Conservation (phyloP, 2,113 vertebrate species). For the Python bivittatus region DNA sequence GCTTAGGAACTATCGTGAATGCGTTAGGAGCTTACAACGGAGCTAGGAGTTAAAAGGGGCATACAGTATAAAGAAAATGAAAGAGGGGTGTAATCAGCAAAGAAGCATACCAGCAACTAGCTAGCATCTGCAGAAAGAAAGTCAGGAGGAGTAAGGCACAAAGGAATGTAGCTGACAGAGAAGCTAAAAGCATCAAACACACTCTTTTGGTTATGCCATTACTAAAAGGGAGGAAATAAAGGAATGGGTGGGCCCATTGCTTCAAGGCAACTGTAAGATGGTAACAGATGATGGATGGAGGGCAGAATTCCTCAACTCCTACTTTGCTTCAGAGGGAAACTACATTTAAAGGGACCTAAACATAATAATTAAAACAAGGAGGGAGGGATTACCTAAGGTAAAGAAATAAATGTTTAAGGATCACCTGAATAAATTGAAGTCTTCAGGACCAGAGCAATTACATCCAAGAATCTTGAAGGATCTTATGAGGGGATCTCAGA, state of each 20-base stretch:
- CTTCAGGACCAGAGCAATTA: not conserved
- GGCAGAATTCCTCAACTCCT: not conserved
- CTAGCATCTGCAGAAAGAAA: not conserved
- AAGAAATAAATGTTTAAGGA: not conserved
- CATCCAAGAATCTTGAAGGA: not conserved
- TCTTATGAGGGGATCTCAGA: not conserved
- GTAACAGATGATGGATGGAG: not conserved
- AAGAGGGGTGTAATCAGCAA: not conserved
- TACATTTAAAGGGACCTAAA: not conserved
- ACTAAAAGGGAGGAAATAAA: not conserved
- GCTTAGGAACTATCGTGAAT: not conserved
- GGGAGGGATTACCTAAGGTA: not conserved
- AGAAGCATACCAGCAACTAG: not conserved
- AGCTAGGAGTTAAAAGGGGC: not conserved
- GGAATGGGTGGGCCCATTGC: not conserved
- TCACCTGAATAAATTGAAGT: not conserved
- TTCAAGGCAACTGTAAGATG: not conserved
- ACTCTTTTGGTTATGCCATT: not conserved
- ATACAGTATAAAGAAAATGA: not conserved
- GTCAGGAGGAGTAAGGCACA: not conserved
- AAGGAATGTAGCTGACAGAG: not conserved
- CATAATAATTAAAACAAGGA: not conserved
- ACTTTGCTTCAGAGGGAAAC: not conserved
- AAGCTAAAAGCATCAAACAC: not conserved
- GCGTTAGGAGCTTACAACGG: not conserved